These are phyloP conservation scores for Napeogenes sylphis DNA, from an alignment of 2,888 invertebrate genomes.

Conservation along the genomic window DNA sequence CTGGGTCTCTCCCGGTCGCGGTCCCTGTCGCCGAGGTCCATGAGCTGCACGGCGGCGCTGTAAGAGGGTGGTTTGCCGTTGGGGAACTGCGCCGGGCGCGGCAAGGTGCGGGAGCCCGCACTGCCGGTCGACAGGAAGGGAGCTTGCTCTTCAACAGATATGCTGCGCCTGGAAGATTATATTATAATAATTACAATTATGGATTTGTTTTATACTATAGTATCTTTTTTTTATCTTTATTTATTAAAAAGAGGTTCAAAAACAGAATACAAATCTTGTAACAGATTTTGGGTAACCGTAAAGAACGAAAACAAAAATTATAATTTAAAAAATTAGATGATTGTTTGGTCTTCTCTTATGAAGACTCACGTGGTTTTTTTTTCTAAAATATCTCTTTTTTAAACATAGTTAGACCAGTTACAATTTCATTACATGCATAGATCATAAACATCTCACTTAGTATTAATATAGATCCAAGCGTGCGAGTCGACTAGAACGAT, in stretches of 20 bases:
- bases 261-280: no score
- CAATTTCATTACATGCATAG: not conserved
- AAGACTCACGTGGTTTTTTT: no score
- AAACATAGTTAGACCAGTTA: no score
- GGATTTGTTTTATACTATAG: no score
- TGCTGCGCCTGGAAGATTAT: conserved; percentile 79
- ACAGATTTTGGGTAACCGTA: no score
- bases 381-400: no score
- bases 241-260: no score
- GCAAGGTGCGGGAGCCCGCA: conserved; percentile 72
- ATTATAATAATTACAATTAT: no score
- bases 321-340: no score
- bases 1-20: conserved; percentile 53
- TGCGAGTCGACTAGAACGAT: conserved; percentile 97
- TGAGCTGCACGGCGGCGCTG: conserved; percentile 78
- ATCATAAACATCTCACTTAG: conserved; percentile 80
- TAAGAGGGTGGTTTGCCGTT: conserved; percentile 79
- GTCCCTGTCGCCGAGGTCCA: conserved; percentile 55
- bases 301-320: no score
- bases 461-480: conserved; percentile 97
- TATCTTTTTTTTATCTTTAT: no score
- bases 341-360: no score
- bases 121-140: conserved; percentile 83
- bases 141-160: conserved; percentile 90
- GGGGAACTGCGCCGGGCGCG: conserved; percentile 80